Base-by-base conservation (phyloP, 2,797 vertebrate genomes). In the Lutra lutra region DNA sequence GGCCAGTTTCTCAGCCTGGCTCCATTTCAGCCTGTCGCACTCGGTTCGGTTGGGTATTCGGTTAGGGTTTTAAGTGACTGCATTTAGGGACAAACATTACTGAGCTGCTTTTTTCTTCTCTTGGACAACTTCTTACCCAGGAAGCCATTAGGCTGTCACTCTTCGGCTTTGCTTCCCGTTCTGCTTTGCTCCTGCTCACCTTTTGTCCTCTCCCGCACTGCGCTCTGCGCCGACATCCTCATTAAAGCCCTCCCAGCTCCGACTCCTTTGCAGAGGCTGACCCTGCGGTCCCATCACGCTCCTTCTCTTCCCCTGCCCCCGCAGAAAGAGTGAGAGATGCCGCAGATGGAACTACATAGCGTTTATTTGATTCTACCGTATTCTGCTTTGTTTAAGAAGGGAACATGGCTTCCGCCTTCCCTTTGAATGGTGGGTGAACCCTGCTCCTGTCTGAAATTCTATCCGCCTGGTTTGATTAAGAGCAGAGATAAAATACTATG, bases 391-490 rank as follows among this genome's bases (percentile, higher is more conserved):
- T 78, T 92, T 72, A 83, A 92, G 77, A 80, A n/a, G 62, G 54
- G 94, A 78, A 48, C 40, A 62, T 91, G 92, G 40, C 87, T 95
- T 89, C 86, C 70, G 85, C 21, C n/a, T 32, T 32, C 83, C 48
- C 91, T 60, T 66, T 54, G 46, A 89, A 56, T 96, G 86, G 43
- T 66, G 40, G 91, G 43, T 86, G 72, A 38, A 64, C 72, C 85
- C n/a, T 87, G 60, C 77, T 87, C 54, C 60, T 58, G 75, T 88
- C 94, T 96, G 48, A 87, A 82, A 86, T 94, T 94, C 64, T 96
- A 8, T 95, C 90, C 75, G 38, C 83, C 64, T 96, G 58, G 17
- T 94, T 97, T 97, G 97, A 96, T 27, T n/a, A 95, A 95, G 90
- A 95, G 95, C 38, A 66, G 91, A 86, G 96, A 96, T 78, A 82